These are phyloP conservation scores for Polypterus bichir DNA, from an alignment of 2,113 vertebrate species.

Conservation along the genomic window DNA sequence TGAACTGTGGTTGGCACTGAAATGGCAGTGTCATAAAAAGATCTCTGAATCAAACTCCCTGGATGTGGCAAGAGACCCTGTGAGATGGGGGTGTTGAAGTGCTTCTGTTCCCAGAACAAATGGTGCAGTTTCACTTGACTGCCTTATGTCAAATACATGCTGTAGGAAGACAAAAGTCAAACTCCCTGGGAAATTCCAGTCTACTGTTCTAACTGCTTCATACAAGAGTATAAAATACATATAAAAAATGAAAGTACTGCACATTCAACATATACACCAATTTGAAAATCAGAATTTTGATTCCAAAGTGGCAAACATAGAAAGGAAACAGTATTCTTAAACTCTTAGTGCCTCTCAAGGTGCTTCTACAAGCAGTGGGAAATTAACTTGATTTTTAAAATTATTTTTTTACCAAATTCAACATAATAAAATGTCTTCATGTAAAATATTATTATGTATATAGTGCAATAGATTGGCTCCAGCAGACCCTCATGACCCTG, in stretches of 20 bases:
- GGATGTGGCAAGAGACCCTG: background rate
- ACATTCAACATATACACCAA: too few relatives aligned
- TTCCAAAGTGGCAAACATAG: too few relatives aligned
- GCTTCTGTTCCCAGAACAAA: conserved; percentile 17
- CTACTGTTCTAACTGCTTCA: background rate
- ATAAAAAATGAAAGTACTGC: background rate
- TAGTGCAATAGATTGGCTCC: too few relatives aligned
- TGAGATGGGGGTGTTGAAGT: conserved; percentile 1
- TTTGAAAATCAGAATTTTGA: too few relatives aligned
- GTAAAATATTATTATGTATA: too few relatives aligned
- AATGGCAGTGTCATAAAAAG: background rate
- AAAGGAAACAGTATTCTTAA: too few relatives aligned
- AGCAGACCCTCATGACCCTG: too few relatives aligned
- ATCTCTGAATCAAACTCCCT: conserved; percentile 13
- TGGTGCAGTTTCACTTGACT: conserved; percentile 18
- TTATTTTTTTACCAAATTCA: too few relatives aligned
- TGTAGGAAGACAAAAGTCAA: background rate
- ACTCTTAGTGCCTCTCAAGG: too few relatives aligned
- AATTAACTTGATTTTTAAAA: too few relatives aligned
- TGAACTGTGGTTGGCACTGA: conserved; percentile 24
- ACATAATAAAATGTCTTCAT: too few relatives aligned
- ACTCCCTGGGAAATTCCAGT: background rate
- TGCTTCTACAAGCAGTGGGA: too few relatives aligned
- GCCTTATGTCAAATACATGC: conserved; percentile 6
- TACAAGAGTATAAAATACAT: background rate